Conservation (phyloP, 2,113 vertebrate species). For the Tyrannus savana region DNA sequence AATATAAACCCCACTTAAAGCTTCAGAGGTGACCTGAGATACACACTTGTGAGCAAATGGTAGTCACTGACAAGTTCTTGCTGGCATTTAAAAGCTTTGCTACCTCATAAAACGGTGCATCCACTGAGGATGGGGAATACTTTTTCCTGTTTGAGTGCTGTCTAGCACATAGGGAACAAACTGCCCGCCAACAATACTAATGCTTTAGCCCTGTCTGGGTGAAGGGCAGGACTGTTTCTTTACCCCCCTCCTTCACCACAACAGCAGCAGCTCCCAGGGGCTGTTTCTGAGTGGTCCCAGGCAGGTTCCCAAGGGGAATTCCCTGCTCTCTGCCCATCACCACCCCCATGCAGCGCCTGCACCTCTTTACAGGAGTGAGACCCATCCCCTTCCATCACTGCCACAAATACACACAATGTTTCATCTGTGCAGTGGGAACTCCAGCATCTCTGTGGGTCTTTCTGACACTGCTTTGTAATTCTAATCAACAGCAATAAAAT, state of each 20-base stretch:
- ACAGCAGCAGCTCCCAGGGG: accelerated
- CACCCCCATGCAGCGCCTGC: accelerated
- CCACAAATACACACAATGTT: not conserved
- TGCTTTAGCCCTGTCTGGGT: not conserved
- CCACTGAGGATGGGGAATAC: not conserved
- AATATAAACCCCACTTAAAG: not conserved
- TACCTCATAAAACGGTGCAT: not conserved
- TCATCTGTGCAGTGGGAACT: not conserved
- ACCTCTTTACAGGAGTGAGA: not conserved
- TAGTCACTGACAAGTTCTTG: not conserved
- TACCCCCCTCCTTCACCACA: accelerated
- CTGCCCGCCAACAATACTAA: not conserved
- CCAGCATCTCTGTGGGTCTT: not conserved
- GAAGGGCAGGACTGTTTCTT: not conserved
- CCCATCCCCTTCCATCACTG: not conserved
- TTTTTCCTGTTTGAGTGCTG: constrained; percentile 13
- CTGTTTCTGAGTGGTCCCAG: not conserved
- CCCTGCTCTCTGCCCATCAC: not conserved
- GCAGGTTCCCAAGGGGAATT: not conserved
- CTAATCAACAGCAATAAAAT: not conserved
- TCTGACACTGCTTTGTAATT: not conserved
- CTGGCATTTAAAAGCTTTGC: constrained; percentile 41
- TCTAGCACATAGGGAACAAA: constrained; percentile 32
- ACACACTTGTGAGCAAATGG: not conserved
- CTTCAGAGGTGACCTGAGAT: constrained; percentile 25